Evolutionary conservation across 2,797 vertebrate genomes (phyloP).

Genomic region (Cynopterus sphinx): DNA sequence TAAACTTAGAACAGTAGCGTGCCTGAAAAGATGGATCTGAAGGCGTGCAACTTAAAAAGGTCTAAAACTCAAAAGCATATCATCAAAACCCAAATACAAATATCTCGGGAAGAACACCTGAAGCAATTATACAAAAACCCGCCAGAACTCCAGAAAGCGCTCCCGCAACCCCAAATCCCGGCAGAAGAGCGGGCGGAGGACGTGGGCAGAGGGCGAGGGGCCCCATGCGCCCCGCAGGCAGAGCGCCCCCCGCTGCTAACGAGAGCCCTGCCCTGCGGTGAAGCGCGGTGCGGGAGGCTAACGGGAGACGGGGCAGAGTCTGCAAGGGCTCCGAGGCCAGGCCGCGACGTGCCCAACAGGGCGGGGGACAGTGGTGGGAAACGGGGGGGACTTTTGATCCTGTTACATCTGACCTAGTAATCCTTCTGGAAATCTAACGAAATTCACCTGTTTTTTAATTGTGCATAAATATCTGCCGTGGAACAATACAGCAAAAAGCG

Average conservation of each 20-base stretch:
- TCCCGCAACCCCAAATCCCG: neutral
- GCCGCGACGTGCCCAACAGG: too few relatives aligned
- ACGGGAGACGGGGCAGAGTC: neutral
- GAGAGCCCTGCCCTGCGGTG: too few relatives aligned
- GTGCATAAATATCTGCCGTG: too few relatives aligned
- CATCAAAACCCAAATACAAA: neutral
- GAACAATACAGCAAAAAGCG: neutral
- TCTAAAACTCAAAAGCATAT: neutral
- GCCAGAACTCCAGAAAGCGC: neutral
- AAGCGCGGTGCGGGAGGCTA: neutral
- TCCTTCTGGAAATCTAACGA: neutral
- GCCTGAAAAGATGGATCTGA: neutral
- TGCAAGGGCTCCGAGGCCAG: neutral
- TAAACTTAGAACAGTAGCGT: neutral
- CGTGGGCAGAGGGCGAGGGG: too few relatives aligned
- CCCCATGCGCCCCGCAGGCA: too few relatives aligned
- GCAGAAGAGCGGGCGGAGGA: neutral
- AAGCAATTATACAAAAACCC: neutral
- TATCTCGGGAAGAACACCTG: neutral
- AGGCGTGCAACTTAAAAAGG: neutral
- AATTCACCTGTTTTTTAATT: neutral
- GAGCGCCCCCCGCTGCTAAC: too few relatives aligned
- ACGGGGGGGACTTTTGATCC: neutral
- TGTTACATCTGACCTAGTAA: neutral
- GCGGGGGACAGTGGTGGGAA: neutral